Percentiles rank a stretch among this genome's conserved stretches.
Evolutionary conservation across 2,888 invertebrate species (phyloP).

Genomic region (Cataglyphis cursor): DNA sequence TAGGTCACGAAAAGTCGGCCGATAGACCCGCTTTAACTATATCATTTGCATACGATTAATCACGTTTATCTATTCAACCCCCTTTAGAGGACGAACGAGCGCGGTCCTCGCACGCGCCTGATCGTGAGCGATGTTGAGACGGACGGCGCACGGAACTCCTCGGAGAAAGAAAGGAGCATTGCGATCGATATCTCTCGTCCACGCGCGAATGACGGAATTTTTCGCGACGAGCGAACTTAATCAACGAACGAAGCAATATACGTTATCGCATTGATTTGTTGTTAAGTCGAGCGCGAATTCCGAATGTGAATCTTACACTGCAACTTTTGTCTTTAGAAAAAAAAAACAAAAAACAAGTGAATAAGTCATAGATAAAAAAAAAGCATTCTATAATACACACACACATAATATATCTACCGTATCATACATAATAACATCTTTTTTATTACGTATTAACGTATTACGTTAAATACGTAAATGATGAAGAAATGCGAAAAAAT

Average conservation of each 20-base stretch:
- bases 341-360: slow-evolving; percentile 8
- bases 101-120: slow-evolving; percentile 32
- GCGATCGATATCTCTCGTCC: slow-evolving; percentile 27
- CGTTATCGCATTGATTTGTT: slow-evolving; percentile 25
- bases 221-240: slow-evolving; percentile 31
- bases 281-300: slow-evolving; percentile 10
- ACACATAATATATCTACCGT: background rate
- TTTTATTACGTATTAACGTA: slow-evolving; percentile 18
- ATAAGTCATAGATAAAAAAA: background rate
- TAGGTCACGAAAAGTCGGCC: slow-evolving; percentile 76
- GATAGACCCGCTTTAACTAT: slow-evolving; percentile 70
- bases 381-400: background rate
- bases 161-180: background rate
- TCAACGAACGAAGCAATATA: background rate
- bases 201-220: slow-evolving; percentile 13
- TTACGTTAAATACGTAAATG: slow-evolving; percentile 11
- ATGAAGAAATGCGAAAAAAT: background rate
- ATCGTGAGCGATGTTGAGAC: slow-evolving; percentile 14
- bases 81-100: slow-evolving; percentile 48
- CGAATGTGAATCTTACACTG: background rate
- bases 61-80: slow-evolving; percentile 61
- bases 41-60: slow-evolving; percentile 71
- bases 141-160: slow-evolving; percentile 17
- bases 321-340: slow-evolving; percentile 4
- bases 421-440: background rate